Evolutionary conservation across 2,888 invertebrate species (phyloP), one percentile per base, ranked within the genome.

Genomic region (Mechanitis mazaeus): DNA sequence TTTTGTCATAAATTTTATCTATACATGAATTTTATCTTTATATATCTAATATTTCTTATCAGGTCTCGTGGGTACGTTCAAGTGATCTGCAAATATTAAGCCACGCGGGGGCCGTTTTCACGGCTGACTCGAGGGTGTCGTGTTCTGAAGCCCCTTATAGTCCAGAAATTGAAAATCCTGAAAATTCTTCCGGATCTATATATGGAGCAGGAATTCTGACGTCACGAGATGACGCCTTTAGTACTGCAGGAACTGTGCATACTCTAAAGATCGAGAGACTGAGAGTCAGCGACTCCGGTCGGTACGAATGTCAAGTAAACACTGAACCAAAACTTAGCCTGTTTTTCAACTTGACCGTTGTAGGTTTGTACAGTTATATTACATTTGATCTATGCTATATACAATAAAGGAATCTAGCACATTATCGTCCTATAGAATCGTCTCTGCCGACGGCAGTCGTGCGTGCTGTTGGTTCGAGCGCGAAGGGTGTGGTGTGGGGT

Each of bases 21-120:
- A 20, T 20, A 20, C 20, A 20, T 20, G 20, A 20, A 20, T 20
- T 20, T 20, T 20, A 20, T 20, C 20, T 35, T 35, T 35, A 35
- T 35, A 35, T 9, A 42, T 1, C 11, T 9, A 9, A 7, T 7
- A n/a, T 9, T 31, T 64, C 33, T 46, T 31, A 81, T 45, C 87
- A 95, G 94, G 94, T 94, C 60, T 94, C 94, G 58, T 95, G 94
- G 94, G 94, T 94, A 77, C 89, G 94, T 9, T 92, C 92, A 62
- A 90, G 91, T 46, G 94, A 94, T 80, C 89, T 94, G 59, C 93
- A 94, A 80, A 94, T 95, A 71, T 85, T 95, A 70, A 92, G 94
- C 56, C 93, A 93, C 65, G 93, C 92, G 47, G 88, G 91, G 60
- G 79, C 85, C 58, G 92, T 92, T 69, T 94, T 94, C 84, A 94